Percentiles rank a stretch among this genome's conserved stretches.
Evolutionary conservation across 2,797 vertebrate species (phyloP).

Genomic region (Lepus oiostolus): DNA sequence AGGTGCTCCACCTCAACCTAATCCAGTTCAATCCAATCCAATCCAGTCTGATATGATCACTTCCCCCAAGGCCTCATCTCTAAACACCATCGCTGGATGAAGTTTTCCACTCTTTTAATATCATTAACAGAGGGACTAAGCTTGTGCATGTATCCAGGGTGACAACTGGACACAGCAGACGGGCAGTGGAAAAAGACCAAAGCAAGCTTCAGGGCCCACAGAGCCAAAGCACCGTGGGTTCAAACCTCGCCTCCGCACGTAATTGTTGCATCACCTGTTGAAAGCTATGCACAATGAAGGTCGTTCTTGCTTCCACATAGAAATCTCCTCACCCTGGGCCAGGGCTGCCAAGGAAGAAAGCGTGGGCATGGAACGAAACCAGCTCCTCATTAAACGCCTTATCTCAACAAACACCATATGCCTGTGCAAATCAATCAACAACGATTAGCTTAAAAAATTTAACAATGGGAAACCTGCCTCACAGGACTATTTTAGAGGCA

Average conservation of each 20-base stretch:
- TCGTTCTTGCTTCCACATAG: rapidly evolving
- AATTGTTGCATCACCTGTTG: not conserved
- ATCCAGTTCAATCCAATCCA: too few species aligned
- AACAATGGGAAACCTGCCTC: not conserved
- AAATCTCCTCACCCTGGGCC: not conserved
- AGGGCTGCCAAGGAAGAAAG: not conserved
- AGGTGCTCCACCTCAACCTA: too few species aligned
- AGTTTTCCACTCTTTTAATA: too few species aligned
- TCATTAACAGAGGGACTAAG: too few species aligned
- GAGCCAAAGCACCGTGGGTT: not conserved
- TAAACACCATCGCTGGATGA: too few species aligned
- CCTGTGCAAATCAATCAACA: slow-evolving; percentile 55
- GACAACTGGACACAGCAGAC: too few species aligned
- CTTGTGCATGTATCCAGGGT: too few species aligned
- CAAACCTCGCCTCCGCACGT: rapidly evolving
- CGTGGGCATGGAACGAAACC: not conserved
- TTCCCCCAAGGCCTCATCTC: too few species aligned
- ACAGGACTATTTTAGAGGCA: slow-evolving; percentile 27
- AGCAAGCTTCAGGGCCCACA: not conserved
- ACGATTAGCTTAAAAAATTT: not conserved
- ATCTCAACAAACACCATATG: slow-evolving; percentile 71
- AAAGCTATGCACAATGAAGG: not conserved
- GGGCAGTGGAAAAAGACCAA: not conserved
- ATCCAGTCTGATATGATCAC: too few species aligned
- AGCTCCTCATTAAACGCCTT: slow-evolving; percentile 47